These are phyloP conservation scores for Seriola aureovittata DNA, from an alignment of 2,113 vertebrate species.

Conservation along the genomic window DNA sequence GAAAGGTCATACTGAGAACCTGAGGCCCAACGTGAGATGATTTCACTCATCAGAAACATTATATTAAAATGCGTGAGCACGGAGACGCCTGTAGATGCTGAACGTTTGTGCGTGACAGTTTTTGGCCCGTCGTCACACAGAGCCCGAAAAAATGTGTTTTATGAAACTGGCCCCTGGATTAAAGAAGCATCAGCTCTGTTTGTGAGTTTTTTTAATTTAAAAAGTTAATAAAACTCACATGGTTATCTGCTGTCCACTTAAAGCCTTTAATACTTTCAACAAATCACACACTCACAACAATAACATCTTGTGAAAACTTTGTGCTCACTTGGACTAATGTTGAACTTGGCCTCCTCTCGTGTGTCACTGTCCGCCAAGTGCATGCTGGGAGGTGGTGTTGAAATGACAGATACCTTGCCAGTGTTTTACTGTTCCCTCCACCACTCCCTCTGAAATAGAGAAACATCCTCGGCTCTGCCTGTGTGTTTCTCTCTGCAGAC, in stretches of 20 bases:
- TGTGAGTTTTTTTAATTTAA: not conserved
- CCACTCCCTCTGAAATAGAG: constrained; percentile 27
- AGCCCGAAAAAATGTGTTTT: not conserved
- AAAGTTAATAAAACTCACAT: not conserved
- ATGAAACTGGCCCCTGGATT: not conserved
- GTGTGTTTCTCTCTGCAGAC: constrained; percentile 17
- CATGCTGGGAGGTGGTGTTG: constrained; percentile 35
- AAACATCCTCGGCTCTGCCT: constrained; percentile 43
- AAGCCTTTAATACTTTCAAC: constrained; percentile 37
- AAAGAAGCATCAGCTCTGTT: not conserved
- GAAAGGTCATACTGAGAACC: not conserved
- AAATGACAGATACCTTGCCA: constrained; percentile 44
- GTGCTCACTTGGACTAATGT: constrained; percentile 46
- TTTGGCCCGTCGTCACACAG: not conserved
- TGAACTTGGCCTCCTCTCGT: constrained; percentile 56
- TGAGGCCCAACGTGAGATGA: not conserved
- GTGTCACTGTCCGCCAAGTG: constrained; percentile 20
- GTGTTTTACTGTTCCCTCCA: constrained; percentile 37
- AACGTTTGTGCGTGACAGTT: not conserved
- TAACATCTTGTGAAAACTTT: constrained; percentile 42
- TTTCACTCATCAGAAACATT: not conserved
- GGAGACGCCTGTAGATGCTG: too few relatives aligned
- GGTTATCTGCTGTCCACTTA: not conserved
- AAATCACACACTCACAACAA: constrained; percentile 25
- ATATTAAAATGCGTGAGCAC: too few relatives aligned